phyloP scores from a whole-genome alignment of 1,140 invertebrate species.

The Scaptomyza hsui region DNA sequence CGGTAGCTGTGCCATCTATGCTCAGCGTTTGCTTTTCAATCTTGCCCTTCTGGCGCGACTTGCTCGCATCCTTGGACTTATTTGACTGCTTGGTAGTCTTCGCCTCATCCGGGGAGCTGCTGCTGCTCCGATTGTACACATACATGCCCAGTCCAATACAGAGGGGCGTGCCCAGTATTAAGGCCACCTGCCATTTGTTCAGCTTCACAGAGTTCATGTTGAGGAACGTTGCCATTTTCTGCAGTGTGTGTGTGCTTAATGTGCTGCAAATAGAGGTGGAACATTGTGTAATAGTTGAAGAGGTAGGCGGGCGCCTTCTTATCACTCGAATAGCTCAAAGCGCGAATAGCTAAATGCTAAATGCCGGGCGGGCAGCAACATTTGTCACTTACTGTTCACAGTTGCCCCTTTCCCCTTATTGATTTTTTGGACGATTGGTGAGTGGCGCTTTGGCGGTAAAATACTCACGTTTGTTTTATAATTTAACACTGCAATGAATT shows the following conservation, averaged over 20 bases:
- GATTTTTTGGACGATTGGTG: constrained; percentile 49
- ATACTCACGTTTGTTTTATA: constrained; percentile 55
- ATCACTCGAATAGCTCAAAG: constrained; percentile 38
- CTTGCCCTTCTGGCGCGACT: constrained; percentile 39
- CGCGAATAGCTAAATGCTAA: constrained; percentile 43
- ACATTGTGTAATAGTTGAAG: constrained; percentile 68
- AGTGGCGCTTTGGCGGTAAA: not conserved
- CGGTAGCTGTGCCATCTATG: constrained; percentile 83
- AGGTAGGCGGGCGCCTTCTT: constrained; percentile 45
- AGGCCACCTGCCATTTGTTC: constrained; percentile 84
- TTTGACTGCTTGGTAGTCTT: constrained; percentile 34
- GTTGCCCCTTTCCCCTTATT: constrained; percentile 52
- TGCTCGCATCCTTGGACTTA: constrained; percentile 29
- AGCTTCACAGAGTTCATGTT: constrained; percentile 74
- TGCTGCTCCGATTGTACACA: constrained; percentile 85
- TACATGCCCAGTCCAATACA: constrained; percentile 92
- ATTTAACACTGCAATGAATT: constrained; percentile 70
- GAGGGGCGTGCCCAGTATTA: constrained; percentile 91
- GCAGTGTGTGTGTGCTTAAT: constrained; percentile 29
- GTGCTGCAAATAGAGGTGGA: constrained; percentile 48
- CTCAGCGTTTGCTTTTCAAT: constrained; percentile 84
- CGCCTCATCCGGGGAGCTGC: constrained; percentile 46
- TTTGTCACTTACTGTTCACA: constrained; percentile 14
- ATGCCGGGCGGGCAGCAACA: constrained; percentile 43
- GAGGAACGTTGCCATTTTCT: constrained; percentile 62